These are phyloP conservation scores for Ophioderma brevispina DNA, from an alignment of 35 echinoderm and acorn worm genomes.

Conservation along the genomic window DNA sequence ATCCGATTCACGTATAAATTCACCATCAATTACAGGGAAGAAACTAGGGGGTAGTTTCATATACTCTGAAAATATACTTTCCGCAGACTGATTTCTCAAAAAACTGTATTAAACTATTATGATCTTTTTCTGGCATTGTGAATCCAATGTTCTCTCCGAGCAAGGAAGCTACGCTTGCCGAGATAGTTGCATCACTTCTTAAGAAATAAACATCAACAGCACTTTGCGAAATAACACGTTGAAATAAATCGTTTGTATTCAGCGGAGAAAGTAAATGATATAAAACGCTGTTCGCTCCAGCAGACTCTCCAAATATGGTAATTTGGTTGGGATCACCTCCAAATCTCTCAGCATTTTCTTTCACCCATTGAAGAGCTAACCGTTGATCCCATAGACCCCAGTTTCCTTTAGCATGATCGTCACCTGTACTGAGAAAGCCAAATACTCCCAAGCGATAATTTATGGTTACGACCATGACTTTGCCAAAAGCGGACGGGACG, in stretches of 20 bases:
- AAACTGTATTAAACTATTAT: slow-evolving; percentile 1
- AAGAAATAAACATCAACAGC: neutral
- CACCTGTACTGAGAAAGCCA: slow-evolving; percentile 69
- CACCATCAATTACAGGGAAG: slow-evolving; percentile 34
- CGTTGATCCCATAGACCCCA: slow-evolving; percentile 82
- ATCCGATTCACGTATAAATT: slow-evolving; percentile 18
- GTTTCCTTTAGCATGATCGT: slow-evolving; percentile 60
- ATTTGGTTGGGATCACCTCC: slow-evolving; percentile 65
- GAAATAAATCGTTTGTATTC: slow-evolving; percentile 17
- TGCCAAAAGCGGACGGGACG: too few relatives aligned
- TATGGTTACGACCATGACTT: slow-evolving; percentile 64
- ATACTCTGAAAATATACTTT: neutral
- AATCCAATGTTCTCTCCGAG: slow-evolving; percentile 8
- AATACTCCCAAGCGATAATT: slow-evolving; percentile 82
- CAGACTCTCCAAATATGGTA: slow-evolving; percentile 82
- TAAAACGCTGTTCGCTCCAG: slow-evolving; percentile 56
- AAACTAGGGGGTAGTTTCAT: neutral
- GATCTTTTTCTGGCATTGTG: neutral
- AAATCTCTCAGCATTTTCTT: slow-evolving; percentile 71
- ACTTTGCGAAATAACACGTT: slow-evolving; percentile 34
- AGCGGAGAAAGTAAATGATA: slow-evolving; percentile 15
- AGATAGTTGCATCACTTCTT: neutral
- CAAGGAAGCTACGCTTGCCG: neutral
- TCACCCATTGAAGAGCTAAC: slow-evolving; percentile 74
- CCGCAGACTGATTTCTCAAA: neutral